Evolutionary conservation across 2,113 vertebrate species (phyloP).

Genomic region (Panthera leo): DNA sequence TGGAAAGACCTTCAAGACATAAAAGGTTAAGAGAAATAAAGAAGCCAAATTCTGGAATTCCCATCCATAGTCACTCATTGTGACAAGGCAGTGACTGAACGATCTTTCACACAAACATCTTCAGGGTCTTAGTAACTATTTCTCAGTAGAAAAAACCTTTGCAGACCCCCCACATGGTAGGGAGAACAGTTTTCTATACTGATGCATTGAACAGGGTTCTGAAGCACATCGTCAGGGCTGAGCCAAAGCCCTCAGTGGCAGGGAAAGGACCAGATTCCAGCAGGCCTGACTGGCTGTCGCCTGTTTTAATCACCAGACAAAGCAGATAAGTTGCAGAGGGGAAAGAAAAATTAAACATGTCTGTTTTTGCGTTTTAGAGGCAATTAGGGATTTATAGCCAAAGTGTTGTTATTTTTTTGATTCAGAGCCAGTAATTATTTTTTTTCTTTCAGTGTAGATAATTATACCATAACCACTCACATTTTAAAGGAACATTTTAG

Average conservation of each 20-base stretch:
- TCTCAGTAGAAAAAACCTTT: background rate
- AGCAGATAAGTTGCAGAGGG: background rate
- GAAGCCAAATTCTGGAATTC: background rate
- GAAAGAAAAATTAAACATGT: constrained; percentile 15
- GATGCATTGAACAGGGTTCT: background rate
- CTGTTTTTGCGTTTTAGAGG: constrained; percentile 42
- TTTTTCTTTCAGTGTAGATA: constrained; percentile 25
- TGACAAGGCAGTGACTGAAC: background rate
- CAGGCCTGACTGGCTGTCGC: background rate
- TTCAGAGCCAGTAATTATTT: background rate
- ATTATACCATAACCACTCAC: background rate
- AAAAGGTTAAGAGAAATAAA: background rate
- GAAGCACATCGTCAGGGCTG: background rate
- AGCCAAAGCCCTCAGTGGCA: background rate
- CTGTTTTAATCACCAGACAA: constrained; percentile 16
- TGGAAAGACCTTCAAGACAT: background rate
- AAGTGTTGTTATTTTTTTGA: constrained; percentile 29
- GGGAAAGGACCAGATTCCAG: background rate
- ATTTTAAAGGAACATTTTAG: background rate
- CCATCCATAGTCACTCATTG: background rate
- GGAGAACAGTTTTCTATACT: background rate
- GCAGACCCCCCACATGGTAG: background rate
- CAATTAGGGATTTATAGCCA: constrained; percentile 59
- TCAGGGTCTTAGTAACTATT: background rate
- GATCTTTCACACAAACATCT: background rate